Conservation (phyloP, 2,113 vertebrate genomes). For the Caloenas nicobarica region DNA sequence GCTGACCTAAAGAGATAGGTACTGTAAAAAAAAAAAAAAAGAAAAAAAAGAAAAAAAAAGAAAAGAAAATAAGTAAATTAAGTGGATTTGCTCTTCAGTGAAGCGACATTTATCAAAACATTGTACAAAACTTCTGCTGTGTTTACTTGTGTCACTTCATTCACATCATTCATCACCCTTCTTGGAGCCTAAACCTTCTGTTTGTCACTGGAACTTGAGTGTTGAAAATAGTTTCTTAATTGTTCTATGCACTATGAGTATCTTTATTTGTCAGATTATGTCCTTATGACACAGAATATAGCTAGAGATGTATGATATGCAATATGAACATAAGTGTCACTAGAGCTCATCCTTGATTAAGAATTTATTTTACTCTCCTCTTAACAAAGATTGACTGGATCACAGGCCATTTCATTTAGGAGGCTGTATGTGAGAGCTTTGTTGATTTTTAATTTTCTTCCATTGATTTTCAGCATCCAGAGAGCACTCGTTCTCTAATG, state of each 20-base stretch:
- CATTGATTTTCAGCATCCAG: constrained; percentile 76
- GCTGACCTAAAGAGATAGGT: neutral
- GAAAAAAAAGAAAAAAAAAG: neutral
- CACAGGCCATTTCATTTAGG: constrained; percentile 69
- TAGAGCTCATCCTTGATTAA: constrained; percentile 61
- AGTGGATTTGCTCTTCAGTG: neutral
- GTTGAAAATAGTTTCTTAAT: neutral
- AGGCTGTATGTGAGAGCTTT: constrained; percentile 62
- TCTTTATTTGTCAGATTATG: neutral
- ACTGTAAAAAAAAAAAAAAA: neutral
- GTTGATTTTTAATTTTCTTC: constrained; percentile 77
- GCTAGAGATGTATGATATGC: neutral
- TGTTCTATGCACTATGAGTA: neutral
- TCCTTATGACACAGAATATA: neutral
- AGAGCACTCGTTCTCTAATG: constrained; percentile 72
- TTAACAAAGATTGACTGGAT: constrained; percentile 68
- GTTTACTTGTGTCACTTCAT: neutral
- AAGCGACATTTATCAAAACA: neutral
- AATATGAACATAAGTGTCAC: constrained; percentile 20
- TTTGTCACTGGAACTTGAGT: neutral
- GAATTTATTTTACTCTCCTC: constrained; percentile 63
- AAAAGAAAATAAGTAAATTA: neutral
- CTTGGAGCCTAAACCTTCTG: neutral
- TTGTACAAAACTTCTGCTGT: neutral
- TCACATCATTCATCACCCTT: neutral